Evolutionary conservation across 2,888 invertebrate species (phyloP).

Genomic region (Tetranychus piercei): DNA sequence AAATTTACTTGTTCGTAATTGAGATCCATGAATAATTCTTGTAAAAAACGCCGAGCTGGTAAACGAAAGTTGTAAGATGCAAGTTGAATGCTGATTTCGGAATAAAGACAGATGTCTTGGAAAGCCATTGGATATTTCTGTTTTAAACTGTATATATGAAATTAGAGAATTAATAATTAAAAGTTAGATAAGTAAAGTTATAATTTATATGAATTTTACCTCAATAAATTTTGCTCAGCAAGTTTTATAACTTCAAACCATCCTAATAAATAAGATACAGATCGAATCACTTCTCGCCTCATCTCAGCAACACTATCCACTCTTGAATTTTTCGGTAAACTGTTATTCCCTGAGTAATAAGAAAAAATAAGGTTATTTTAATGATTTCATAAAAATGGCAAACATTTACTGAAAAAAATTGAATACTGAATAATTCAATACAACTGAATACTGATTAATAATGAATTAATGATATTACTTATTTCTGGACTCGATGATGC

Average conservation of each 20-base stretch:
- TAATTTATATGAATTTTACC: slow-evolving; percentile 31
- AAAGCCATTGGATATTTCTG: slow-evolving; percentile 40
- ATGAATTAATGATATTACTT: not conserved
- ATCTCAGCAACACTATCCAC: not conserved
- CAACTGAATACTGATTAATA: not conserved
- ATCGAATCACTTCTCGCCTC: slow-evolving; percentile 6
- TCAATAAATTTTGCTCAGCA: slow-evolving; percentile 58
- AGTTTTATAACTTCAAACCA: slow-evolving; percentile 42
- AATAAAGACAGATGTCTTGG: slow-evolving; percentile 72
- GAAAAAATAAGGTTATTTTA: not conserved
- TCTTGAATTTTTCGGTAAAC: slow-evolving; percentile 1
- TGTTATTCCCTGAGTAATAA: not conserved
- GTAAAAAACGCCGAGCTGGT: slow-evolving; percentile 63
- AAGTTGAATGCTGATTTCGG: slow-evolving; percentile 64
- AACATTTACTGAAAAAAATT: not conserved
- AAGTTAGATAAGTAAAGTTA: not conserved
- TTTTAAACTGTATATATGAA: slow-evolving; percentile 32
- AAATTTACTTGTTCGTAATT: slow-evolving; percentile 41
- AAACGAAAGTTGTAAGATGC: slow-evolving; percentile 61
- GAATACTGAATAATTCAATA: not conserved
- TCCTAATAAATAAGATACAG: slow-evolving; percentile 1
- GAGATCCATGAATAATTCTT: slow-evolving; percentile 77
- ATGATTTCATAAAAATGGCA: too few relatives aligned
- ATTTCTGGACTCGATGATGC: slow-evolving; percentile 7
- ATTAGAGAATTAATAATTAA: not conserved